Base-by-base conservation (phyloP, 2,797 vertebrate species). In the Ceyx erithaca region DNA sequence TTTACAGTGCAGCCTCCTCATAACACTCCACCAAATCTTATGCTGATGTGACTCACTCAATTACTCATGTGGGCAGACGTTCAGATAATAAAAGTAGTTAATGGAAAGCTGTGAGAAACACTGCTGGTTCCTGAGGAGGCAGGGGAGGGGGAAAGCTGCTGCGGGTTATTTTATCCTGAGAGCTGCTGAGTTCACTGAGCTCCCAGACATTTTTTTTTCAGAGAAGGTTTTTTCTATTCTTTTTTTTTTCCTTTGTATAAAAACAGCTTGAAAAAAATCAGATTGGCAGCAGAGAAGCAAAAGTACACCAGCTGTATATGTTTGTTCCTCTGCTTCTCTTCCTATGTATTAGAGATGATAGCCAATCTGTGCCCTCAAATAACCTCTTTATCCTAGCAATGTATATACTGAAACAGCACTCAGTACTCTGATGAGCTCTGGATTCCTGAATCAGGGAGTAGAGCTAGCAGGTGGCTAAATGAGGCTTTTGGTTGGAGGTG, bases 81-180 rank as follows among this genome's bases (percentile, higher is more conserved):
- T 95, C 96, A 93, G 95, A 95, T 97, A 96, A 97, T 96, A 96
- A 92, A 96, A 95, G 89, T 80, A 83, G 95, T 95, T 96, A 96
- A 95, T 95, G 95, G 91, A 93, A 96, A 96, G 80, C 80, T 94
- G 75, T 90, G 92, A 97, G 88, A 97, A 96, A 96, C 95, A 89
- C 85, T 96, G 89, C 96, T 96, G 91, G 92, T 96, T 97, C 81
- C 90, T 92, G 45, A 96, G 87, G 87, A 96, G 93, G 85, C 80
- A 95, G 91, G 82, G 78, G 81, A 94, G 76, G 81, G 77, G 72
- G 79, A 96, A 94, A 94, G 69, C 91, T 89, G 66, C 89, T 83
- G 85, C 23, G 57, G 63, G 80, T 94, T 94, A 89, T 94, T 96
- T 97, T 95, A 89, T 92, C 91, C 68, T 67, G 89, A 88, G 64